Evolutionary conservation across 2,888 invertebrate genomes (phyloP).

Genomic region (Punctoribates punctum): DNA sequence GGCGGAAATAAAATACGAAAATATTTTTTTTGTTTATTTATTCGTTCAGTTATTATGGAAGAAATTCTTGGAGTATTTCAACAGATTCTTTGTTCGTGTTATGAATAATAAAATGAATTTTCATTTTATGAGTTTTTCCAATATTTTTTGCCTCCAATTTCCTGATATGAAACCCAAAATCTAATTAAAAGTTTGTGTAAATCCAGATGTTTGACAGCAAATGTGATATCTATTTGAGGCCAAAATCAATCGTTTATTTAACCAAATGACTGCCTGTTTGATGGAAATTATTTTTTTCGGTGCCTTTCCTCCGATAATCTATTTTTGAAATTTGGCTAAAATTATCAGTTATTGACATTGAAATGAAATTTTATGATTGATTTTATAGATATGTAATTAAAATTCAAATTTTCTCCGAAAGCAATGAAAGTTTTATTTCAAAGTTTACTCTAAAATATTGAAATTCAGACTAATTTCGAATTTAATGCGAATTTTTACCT

Average conservation of each 20-base stretch:
- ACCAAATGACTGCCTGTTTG: background rate
- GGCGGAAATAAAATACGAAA: too few species aligned
- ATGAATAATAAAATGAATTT: too few species aligned
- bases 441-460: too few species aligned
- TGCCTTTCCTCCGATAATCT: background rate
- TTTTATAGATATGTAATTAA: background rate
- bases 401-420: background rate
- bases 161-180: background rate
- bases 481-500: too few species aligned
- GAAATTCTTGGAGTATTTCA: too few species aligned
- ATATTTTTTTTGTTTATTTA: too few species aligned
- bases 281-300: background rate
- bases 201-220: conserved; percentile 17
- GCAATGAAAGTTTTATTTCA: background rate
- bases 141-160: background rate
- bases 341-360: background rate
- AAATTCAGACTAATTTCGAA: too few species aligned
- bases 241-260: background rate
- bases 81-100: too few species aligned
- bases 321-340: background rate
- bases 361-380: background rate
- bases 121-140: background rate
- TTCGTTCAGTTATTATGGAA: too few species aligned
- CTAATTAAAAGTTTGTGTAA: conserved; percentile 15
- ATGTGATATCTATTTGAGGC: background rate